A percentile compares a stretch with the other conserved stretches of the same genome.
phyloP scores from a whole-genome alignment of 2,888 invertebrate species.

The Drosophila meridionalis region DNA sequence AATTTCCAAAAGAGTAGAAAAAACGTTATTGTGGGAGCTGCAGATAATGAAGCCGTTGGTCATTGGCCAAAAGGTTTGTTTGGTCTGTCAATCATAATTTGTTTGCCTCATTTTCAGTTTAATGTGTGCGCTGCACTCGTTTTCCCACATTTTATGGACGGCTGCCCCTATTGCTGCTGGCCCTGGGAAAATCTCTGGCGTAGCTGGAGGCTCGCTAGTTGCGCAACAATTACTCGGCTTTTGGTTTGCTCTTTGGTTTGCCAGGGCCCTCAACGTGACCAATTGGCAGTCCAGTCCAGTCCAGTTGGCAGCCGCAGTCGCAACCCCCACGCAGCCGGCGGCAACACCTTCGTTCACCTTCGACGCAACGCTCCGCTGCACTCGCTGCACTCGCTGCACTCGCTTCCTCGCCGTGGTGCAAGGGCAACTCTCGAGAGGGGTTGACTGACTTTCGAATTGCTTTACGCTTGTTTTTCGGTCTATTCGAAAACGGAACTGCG shows the following conservation, averaged over 20 bases:
- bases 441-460: constrained; percentile 27
- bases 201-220: constrained; percentile 49
- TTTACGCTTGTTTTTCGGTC: constrained; percentile 54
- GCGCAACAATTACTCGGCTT: constrained; percentile 54
- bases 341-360: constrained; percentile 43
- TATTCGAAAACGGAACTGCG: constrained; percentile 68
- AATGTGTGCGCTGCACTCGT: constrained; percentile 35
- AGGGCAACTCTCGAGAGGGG: constrained; percentile 28
- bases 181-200: constrained; percentile 75
- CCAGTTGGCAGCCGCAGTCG: constrained; percentile 27
- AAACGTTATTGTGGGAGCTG: constrained; percentile 67
- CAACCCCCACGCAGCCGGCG: constrained; percentile 48
- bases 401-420: constrained; percentile 8
- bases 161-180: constrained; percentile 25
- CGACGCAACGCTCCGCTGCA: constrained; percentile 63
- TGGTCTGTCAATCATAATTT: constrained; percentile 71
- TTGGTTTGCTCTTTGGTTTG: constrained; percentile 15
- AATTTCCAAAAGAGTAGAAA: constrained; percentile 55
- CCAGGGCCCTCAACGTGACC: constrained; percentile 5
- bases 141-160: constrained; percentile 74
- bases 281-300: constrained; percentile 24
- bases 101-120: constrained; percentile 10
- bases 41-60: constrained; percentile 71
- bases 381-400: constrained; percentile 55
- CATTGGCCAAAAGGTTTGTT: constrained; percentile 41